Conservation (phyloP, 2,888 invertebrate genomes). For the Agrochola circellaris region DNA sequence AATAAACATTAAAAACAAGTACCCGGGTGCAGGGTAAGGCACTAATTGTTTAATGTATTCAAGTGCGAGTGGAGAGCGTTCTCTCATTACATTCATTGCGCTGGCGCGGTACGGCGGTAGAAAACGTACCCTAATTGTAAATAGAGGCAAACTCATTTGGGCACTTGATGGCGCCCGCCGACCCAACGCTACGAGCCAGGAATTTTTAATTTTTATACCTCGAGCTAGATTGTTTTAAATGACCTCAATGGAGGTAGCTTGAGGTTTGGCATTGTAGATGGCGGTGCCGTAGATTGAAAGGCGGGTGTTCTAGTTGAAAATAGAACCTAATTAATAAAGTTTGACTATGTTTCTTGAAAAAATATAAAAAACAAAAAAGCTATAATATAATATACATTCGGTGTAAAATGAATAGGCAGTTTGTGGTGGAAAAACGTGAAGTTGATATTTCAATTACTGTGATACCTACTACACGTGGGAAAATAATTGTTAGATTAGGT, state of each 20-base stretch:
- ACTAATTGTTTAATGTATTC: constrained; percentile 81
- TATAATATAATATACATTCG: no score
- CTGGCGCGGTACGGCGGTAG: constrained; percentile 49
- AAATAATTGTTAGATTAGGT: not conserved
- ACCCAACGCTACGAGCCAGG: constrained; percentile 69
- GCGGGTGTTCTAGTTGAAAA: no score
- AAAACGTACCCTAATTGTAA: constrained; percentile 77
- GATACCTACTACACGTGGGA: no score
- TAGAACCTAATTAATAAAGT: no score
- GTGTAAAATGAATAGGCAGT: not conserved
- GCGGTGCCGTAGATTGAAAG: not conserved
- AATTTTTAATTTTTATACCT: constrained; percentile 80
- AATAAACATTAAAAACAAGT: constrained; percentile 69
- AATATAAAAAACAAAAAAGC: not conserved
- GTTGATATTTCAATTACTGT: not conserved
- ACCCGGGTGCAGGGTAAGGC: constrained; percentile 56
- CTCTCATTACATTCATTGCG: constrained; percentile 77
- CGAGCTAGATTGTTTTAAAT: constrained; percentile 65
- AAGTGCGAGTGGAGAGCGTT: constrained; percentile 68
- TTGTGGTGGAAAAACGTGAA: no score
- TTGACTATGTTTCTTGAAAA: not conserved
- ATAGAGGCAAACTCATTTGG: constrained; percentile 82
- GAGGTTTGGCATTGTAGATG: not conserved
- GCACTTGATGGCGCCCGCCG: constrained; percentile 75
- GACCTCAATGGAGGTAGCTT: constrained; percentile 46